phyloP scores from a whole-genome alignment of 2,888 invertebrate genomes.

The Meiosimyza decipiens region DNA sequence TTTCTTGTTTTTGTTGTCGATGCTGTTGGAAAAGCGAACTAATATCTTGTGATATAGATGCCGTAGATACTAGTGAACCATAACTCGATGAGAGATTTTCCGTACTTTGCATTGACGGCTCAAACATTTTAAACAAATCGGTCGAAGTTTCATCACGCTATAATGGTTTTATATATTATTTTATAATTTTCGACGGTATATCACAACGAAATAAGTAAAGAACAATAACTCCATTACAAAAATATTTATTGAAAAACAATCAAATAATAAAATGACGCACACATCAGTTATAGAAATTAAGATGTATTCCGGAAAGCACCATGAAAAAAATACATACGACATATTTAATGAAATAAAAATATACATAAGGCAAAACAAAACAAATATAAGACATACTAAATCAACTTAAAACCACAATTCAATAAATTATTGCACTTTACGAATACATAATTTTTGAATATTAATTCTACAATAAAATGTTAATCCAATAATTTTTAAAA shows the following conservation, averaged over 20 bases:
- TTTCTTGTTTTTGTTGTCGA: constrained; percentile 33
- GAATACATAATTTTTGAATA: no score
- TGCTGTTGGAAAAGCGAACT: constrained; percentile 28
- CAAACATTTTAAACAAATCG: constrained; percentile 66
- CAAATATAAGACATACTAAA: no score
- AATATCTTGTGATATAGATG: constrained; percentile 20
- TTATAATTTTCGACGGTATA: neutral
- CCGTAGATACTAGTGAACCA: constrained; percentile 22
- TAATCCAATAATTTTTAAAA: no score
- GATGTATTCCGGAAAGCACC: no score
- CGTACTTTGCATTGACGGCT: constrained; percentile 56
- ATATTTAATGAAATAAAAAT: no score
- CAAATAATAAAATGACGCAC: no score
- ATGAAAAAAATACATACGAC: no score
- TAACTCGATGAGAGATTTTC: constrained; percentile 46
- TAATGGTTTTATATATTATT: constrained; percentile 44
- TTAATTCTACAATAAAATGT: no score
- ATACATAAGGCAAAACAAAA: no score
- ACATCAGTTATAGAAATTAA: no score
- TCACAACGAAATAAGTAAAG: constrained; percentile 14
- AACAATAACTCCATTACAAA: constrained; percentile 16
- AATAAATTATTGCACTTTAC: no score
- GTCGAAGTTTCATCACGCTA: constrained; percentile 67
- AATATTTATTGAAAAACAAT: neutral
- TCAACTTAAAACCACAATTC: no score